phyloP scores from a whole-genome alignment of 2,797 vertebrate genomes.

The Micromesistius poutassou region DNA sequence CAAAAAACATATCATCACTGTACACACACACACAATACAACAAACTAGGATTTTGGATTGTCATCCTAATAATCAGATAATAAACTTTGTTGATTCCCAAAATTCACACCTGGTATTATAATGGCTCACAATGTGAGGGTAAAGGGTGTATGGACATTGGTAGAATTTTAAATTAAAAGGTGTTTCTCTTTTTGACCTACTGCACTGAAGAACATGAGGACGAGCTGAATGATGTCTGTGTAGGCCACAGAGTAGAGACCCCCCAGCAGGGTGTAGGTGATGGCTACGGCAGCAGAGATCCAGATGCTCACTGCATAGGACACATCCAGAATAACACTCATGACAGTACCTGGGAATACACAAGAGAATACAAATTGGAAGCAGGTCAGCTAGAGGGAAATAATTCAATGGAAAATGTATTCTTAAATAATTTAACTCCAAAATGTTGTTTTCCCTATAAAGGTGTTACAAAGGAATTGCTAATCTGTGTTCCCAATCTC shows the following conservation, averaged over 20 bases:
- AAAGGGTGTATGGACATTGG: too few species aligned
- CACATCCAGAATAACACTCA: slow-evolving; percentile 71
- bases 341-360: slow-evolving; percentile 46
- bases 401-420: background rate
- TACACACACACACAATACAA: background rate
- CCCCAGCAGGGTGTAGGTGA: slow-evolving; percentile 70
- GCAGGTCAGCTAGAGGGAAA: background rate
- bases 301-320: slow-evolving; percentile 55
- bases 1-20: background rate
- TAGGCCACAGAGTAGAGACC: slow-evolving; percentile 72
- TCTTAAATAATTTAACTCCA: background rate
- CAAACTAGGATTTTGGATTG: too few species aligned
- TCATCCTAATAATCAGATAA: too few species aligned
- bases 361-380: background rate
- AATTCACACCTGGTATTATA: too few species aligned
- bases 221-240: slow-evolving; percentile 68
- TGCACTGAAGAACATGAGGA: slow-evolving; percentile 66
- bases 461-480: too few species aligned
- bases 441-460: too few species aligned
- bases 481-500: too few species aligned
- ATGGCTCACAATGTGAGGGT: too few species aligned
- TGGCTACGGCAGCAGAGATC: slow-evolving; percentile 66
- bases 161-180: too few species aligned
- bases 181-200: slow-evolving; percentile 36
- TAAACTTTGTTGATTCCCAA: too few species aligned